Percentiles rank a stretch among this genome's conserved stretches.
These are phyloP conservation scores for Drosophila sp. DNA, from an alignment of 1,140 invertebrate species.

Conservation along the genomic window DNA sequence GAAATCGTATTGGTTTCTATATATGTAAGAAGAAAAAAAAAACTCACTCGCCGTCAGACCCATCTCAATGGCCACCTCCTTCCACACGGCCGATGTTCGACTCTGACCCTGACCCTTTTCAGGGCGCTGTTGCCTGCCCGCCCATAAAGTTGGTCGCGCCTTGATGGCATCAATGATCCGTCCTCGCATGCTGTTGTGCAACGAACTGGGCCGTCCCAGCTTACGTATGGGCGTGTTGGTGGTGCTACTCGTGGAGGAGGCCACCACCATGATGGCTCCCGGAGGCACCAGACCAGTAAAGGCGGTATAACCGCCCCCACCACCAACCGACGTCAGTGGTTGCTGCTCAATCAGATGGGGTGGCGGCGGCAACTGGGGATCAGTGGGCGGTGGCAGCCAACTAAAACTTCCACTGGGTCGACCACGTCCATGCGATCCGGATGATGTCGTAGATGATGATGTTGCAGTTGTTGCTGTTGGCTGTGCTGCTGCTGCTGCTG, in stretches of 20 bases:
- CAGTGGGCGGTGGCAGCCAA: constrained; percentile 48
- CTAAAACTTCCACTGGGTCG: constrained; percentile 78
- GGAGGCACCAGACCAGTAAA: constrained; percentile 78
- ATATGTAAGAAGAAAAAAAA: too few species aligned
- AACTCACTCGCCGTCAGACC: constrained; percentile 74
- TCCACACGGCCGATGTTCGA: constrained; percentile 77
- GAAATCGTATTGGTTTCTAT: too few species aligned
- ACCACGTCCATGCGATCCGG: constrained; percentile 68
- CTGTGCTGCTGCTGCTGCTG: constrained; percentile 23
- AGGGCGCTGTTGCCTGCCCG: constrained; percentile 65
- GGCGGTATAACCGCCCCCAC: constrained; percentile 51
- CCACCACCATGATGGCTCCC: constrained; percentile 65
- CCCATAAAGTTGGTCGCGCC: constrained; percentile 72
- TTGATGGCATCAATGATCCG: constrained; percentile 79
- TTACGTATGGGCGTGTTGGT: constrained; percentile 61
- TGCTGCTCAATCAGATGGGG: constrained; percentile 53
- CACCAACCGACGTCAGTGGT: neutral
- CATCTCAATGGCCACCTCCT: constrained; percentile 74
- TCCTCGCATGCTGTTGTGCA: constrained; percentile 80
- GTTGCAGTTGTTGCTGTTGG: constrained; percentile 33
- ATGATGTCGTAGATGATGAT: constrained; percentile 27
- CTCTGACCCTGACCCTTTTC: constrained; percentile 77
- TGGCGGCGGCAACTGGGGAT: constrained; percentile 16
- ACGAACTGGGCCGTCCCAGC: constrained; percentile 72
- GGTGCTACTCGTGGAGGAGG: constrained; percentile 28